Conservation (phyloP, 1,140 invertebrate species). For the Lineus longissimus region DNA sequence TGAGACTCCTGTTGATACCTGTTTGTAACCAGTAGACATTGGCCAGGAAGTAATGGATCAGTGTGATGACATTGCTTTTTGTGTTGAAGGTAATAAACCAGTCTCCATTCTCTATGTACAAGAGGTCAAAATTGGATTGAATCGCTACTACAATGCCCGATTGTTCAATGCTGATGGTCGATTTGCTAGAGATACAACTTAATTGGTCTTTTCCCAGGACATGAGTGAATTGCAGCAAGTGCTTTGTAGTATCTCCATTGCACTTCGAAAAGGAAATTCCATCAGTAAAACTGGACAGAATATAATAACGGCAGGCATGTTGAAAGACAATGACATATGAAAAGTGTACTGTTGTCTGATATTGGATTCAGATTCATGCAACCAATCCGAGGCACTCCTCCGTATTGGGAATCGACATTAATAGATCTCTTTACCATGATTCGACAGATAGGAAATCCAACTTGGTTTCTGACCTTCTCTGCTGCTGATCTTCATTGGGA, state of each 20-base stretch:
- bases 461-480: constrained; percentile 1
- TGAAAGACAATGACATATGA: background rate
- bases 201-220: background rate
- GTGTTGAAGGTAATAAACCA: constrained; percentile 4
- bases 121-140: background rate
- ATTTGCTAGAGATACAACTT: background rate
- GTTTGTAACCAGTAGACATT: constrained; percentile 21
- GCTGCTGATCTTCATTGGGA: constrained; percentile 3
- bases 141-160: background rate
- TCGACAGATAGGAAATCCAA: background rate
- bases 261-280: background rate
- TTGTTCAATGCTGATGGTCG: background rate
- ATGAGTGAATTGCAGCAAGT: constrained; percentile 1
- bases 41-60: constrained; percentile 20
- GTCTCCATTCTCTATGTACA: background rate
- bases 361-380: background rate
- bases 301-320: background rate
- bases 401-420: background rate
- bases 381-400: constrained; percentile 5
- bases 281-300: background rate
- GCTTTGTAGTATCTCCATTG: background rate
- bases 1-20: constrained; percentile 14
- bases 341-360: background rate
- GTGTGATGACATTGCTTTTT: constrained; percentile 11
- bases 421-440: background rate